These are phyloP conservation scores for Callinectes sapidus DNA, from an alignment of 2,888 invertebrate species.

Conservation along the genomic window DNA sequence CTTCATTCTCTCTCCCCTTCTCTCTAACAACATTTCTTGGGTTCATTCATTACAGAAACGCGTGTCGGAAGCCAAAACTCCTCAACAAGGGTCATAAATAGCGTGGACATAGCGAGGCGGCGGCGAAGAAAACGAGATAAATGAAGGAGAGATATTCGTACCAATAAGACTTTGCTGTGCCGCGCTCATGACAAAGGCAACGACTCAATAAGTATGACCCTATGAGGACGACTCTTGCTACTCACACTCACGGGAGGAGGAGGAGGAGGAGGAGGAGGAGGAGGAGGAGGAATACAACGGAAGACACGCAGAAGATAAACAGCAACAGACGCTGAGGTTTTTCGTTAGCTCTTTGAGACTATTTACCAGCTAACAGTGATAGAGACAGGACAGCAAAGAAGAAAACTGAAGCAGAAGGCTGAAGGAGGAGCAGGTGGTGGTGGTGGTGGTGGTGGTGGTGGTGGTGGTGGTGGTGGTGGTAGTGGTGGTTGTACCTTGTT, in stretches of 20 bases:
- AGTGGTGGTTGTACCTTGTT: too few relatives aligned
- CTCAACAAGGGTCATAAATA: background rate
- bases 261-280: background rate
- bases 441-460: too few relatives aligned
- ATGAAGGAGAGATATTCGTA: background rate
- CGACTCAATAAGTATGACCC: background rate
- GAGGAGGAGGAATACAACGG: background rate
- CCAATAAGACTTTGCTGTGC: background rate
- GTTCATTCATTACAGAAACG: background rate
- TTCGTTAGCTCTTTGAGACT: too few relatives aligned
- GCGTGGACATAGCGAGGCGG: background rate
- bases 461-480: too few relatives aligned
- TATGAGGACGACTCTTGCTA: background rate
- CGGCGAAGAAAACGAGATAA: background rate
- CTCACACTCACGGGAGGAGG: background rate
- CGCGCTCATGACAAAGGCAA: background rate
- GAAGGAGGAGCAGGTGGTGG: too few relatives aligned
- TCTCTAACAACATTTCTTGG: background rate
- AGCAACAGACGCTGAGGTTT: too few relatives aligned
- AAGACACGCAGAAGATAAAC: too few relatives aligned
- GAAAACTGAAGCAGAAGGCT: too few relatives aligned
- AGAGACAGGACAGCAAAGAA: too few relatives aligned
- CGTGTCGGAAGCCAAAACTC: background rate
- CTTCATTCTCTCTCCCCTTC: background rate
- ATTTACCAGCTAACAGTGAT: too few relatives aligned